phyloP scores from a whole-genome alignment of 1,140 invertebrate genomes.

The Pseudomyrmex cubaensis region DNA sequence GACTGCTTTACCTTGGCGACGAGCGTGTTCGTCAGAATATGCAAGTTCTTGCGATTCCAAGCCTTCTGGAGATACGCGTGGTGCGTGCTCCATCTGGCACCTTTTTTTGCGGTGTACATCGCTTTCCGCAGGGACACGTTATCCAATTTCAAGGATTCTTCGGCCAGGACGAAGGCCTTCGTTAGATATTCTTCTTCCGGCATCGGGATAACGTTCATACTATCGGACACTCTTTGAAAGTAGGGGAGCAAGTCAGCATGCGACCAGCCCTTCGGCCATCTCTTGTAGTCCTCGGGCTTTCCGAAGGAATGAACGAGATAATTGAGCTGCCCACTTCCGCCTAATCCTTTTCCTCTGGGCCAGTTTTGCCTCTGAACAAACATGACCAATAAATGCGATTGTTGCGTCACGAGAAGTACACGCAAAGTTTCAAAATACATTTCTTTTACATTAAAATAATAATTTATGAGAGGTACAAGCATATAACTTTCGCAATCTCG shows the following conservation, averaged over 20 bases:
- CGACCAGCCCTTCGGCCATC: constrained; percentile 88
- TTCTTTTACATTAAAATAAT: neutral
- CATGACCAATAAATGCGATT: neutral
- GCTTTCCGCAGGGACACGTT: constrained; percentile 83
- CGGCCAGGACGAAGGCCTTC: constrained; percentile 73
- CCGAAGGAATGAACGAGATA: constrained; percentile 89
- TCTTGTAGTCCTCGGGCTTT: constrained; percentile 86
- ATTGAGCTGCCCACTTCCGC: constrained; percentile 90
- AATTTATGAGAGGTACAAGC: neutral
- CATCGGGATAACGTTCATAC: constrained; percentile 84
- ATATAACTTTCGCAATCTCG: neutral
- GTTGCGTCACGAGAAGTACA: neutral
- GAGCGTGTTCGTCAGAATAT: constrained; percentile 89
- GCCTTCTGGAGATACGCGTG: constrained; percentile 89
- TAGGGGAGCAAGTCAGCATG: constrained; percentile 85
- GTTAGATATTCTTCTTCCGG: constrained; percentile 77
- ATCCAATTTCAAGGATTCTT: constrained; percentile 76
- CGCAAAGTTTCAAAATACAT: neutral
- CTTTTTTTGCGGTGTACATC: constrained; percentile 87
- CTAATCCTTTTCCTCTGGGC: constrained; percentile 89
- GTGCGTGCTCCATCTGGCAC: constrained; percentile 88
- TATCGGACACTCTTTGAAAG: constrained; percentile 83
- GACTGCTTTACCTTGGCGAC: constrained; percentile 85
- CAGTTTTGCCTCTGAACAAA: constrained; percentile 86
- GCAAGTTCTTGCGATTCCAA: constrained; percentile 88